These are phyloP conservation scores for Noctuana brunneofusca DNA, from an alignment of 2,888 invertebrate species.

Conservation along the genomic window DNA sequence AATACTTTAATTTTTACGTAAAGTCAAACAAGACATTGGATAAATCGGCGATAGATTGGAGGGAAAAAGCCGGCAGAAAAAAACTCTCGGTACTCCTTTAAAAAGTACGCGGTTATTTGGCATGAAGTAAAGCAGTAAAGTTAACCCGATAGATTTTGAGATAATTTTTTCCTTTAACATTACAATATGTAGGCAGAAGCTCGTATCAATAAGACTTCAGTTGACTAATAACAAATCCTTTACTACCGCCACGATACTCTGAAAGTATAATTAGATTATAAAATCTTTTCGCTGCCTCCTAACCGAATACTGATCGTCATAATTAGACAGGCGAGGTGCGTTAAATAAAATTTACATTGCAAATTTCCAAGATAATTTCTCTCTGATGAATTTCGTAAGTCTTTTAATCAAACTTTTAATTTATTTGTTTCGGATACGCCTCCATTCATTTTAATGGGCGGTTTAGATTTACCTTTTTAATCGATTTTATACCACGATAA, in stretches of 20 bases:
- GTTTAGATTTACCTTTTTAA: conserved; percentile 12
- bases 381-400: conserved; percentile 62
- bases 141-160: no score
- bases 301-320: conserved; percentile 52
- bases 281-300: conserved; percentile 45
- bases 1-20: no score
- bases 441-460: conserved; percentile 22
- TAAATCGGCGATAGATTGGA: no score
- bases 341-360: conserved; percentile 68
- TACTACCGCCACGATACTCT: conserved; percentile 23
- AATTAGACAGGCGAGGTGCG: conserved; percentile 61
- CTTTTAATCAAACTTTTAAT: conserved; percentile 60
- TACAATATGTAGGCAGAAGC: no score
- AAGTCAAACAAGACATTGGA: no score
- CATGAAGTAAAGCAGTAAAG: no score
- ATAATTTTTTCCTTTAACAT: no score
- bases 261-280: conserved; percentile 39
- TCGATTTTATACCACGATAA: neutral
- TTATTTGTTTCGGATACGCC: conserved; percentile 43
- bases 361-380: conserved; percentile 65
- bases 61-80: no score
- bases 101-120: no score
- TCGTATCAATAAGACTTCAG: neutral
- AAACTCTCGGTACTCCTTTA: no score
- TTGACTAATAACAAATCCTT: neutral